Percentiles rank a stretch among this genome's conserved stretches.
Conservation (phyloP, 2,888 invertebrate genomes). For the Eupithecia subfuscata region DNA sequence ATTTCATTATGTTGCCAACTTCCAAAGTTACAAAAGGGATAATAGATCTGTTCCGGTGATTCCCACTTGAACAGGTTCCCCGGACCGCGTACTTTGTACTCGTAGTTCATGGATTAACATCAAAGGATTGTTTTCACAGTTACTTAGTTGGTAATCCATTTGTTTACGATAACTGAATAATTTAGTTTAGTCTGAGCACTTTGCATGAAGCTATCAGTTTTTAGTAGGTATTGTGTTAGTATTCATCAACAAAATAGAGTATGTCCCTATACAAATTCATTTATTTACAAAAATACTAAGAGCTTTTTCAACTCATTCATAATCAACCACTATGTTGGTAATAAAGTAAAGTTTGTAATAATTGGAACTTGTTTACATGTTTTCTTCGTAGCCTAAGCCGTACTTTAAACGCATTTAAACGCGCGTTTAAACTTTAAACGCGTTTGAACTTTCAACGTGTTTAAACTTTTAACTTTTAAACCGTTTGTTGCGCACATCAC, state of each 20-base stretch:
- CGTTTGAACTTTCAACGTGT: no score
- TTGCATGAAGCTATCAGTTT: not conserved
- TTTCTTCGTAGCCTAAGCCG: no score
- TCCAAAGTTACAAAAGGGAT: conserved; percentile 16
- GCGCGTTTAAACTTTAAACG: no score
- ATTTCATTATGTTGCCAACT: not conserved
- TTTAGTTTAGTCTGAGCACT: not conserved
- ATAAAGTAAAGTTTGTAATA: no score
- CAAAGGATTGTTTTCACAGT: conserved; percentile 9
- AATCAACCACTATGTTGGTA: no score
- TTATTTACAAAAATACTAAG: no score
- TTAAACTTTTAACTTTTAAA: no score
- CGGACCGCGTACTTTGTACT: not conserved
- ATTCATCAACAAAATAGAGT: not conserved
- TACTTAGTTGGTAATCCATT: conserved; percentile 4
- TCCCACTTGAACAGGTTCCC: conserved; percentile 13
- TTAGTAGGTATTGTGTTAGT: not conserved
- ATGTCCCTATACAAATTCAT: no score
- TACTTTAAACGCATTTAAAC: no score
- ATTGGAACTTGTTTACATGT: no score
- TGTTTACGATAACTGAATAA: not conserved
- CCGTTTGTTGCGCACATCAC: no score
- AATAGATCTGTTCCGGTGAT: conserved; percentile 13
- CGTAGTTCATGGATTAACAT: conserved; percentile 14
- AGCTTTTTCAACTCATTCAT: no score